Evolutionary conservation across 1,140 invertebrate species (phyloP), one percentile per base, ranked within the genome.

Genomic region (Brachionus sp.): DNA sequence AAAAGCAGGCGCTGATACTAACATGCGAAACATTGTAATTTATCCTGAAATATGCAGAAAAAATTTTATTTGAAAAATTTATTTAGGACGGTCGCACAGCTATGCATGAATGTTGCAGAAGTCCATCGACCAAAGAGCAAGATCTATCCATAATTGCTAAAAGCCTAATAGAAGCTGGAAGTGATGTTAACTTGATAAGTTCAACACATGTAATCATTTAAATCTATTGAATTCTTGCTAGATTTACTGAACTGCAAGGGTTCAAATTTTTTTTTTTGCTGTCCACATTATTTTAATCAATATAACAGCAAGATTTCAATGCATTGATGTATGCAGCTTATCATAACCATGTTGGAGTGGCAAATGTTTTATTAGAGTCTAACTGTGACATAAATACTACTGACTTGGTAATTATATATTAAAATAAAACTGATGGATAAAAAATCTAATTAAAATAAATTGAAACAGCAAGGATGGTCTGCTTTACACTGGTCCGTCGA

Each of bases 401-500:
- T 75, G 87, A 87, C 75, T 86, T 87, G 35, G 87, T 88, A 84
- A 87, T 4, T 23, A 35, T 19, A 13, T 29, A 50, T 12, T 7
- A 29, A 37, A 5, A 12, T n/a, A 44, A 29, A 16, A 29, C 3
- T 29, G 29, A 29, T 13, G 37, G 53, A 83, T 35, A 19, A 37
- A 13, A 6, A 75, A 70, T 39, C 2, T 66, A 23, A 25, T 53
- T 75, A 42, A 57, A 73, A 25, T 66, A 66, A 29, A 80, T 70
- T 84, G 6, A 84, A n/a, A 9, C 84, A 89, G 88, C 88, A 88
- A 83, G 84, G 85, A 25, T 89, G 88, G 88, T 88, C 87, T 9
- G 88, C 88, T 2, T 80, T 89, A 29, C 88, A 89, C 85, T 89
- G 88, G 88, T 88, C 88, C 19, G 86, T 86, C 46, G 88, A 89